phyloP scores from a whole-genome alignment of 2,888 invertebrate genomes.

The Aromia moschata region DNA sequence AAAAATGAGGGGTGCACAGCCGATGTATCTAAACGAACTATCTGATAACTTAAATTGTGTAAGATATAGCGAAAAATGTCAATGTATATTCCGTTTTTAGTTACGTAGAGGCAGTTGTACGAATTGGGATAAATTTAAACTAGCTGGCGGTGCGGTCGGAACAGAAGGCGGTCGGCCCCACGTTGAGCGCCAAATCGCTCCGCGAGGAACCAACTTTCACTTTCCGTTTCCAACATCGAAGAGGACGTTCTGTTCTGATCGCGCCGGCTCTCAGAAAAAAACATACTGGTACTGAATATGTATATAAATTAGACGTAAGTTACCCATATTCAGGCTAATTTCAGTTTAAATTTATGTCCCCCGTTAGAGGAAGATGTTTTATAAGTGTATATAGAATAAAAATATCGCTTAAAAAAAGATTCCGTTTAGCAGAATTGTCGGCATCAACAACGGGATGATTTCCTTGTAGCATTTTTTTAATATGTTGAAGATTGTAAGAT shows the following conservation, averaged over 20 bases:
- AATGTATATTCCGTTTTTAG: slow-evolving; percentile 18
- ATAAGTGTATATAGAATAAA: slow-evolving; percentile 42
- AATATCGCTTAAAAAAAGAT: slow-evolving; percentile 30
- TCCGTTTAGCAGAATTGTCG: slow-evolving; percentile 26
- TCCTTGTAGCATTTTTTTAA: slow-evolving; percentile 34
- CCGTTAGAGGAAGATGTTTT: slow-evolving; percentile 30
- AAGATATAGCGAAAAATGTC: slow-evolving; percentile 13
- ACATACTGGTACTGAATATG: slow-evolving; percentile 15
- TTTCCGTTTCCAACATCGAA: background rate
- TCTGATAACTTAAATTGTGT: slow-evolving; percentile 20
- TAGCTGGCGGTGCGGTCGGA: background rate
- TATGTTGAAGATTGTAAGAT: slow-evolving; percentile 36
- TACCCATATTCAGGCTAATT: slow-evolving; percentile 21
- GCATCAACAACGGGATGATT: slow-evolving; percentile 24
- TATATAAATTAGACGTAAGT: slow-evolving; percentile 20
- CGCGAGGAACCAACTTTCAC: too few species aligned
- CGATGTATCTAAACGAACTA: slow-evolving; percentile 16
- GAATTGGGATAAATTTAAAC: slow-evolving; percentile 12
- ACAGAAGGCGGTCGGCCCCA: background rate
- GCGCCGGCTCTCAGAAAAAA: background rate
- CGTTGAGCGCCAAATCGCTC: background rate
- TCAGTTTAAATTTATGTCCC: slow-evolving; percentile 21
- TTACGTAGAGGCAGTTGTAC: slow-evolving; percentile 16
- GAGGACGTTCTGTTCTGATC: background rate
- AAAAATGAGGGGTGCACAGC: slow-evolving; percentile 8